Evolutionary conservation across 2,888 invertebrate genomes (phyloP), one percentile per base, ranked within the genome.

Genomic region (Drymonia ruficornis): DNA sequence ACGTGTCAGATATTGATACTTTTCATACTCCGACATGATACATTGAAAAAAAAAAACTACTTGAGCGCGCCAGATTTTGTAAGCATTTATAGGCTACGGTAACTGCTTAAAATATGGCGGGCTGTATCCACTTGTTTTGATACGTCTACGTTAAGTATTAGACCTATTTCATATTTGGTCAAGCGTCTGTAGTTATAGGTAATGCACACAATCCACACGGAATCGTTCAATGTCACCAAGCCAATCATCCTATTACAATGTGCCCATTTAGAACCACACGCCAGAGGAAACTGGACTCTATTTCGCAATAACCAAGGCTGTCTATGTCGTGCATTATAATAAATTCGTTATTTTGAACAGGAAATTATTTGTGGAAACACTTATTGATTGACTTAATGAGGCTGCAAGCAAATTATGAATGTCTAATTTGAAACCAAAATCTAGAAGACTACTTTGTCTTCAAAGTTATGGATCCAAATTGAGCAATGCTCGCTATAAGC

Each of bases 191-290:
- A 56, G 49, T 49, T 28, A 49, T 51, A n/a, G 13, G 13, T 36
- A n/a, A 31, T 46, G 15, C 29, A 55, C 55, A 43, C 54, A 67
- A 36, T 68, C 63, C 59, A 54, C 54, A 47, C 50, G 53, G 51
- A 61, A 52, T 61, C 51, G 54, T 73, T 76, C 77, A 81, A 79
- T 82, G 80, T 75, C 80, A 70, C 59, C 55, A 54, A 62, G 59
- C 65, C 76, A 79, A 81, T 82, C 76, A 77, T 79, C 68, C 76
- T 77, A 80, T 83, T 74, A 80, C 70, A 69, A 65, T 66, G 65
- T 62, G 63, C 64, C 63, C 67, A 70, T 64, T 55, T 51, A 55
- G 36, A 59, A 56, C 51, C 36, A 50, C 50, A 58, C 50, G 58
- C 13, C 50, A 65, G 42, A 62, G 65, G 65, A 76, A 70, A 63